Base-by-base conservation (phyloP, 2,113 vertebrate species). In the Typhlomys cinereus region DNA sequence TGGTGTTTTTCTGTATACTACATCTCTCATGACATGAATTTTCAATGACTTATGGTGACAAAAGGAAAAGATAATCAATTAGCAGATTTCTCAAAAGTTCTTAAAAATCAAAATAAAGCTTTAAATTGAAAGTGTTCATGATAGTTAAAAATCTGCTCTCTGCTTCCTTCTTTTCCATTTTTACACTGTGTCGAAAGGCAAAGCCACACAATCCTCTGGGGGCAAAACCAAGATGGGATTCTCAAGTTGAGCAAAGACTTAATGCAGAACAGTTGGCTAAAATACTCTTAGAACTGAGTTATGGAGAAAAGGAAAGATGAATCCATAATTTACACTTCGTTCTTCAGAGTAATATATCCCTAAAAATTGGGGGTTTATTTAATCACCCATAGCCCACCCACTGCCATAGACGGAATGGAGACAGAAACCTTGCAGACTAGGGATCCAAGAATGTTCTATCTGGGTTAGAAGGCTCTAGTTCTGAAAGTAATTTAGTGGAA, bases 291-390 rank as follows among this genome's bases (percentile, higher is more conserved):
- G 85, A 91, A 92, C 3, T 80, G 36, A 90, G 39, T 59, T 46
- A 29, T 54, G 44, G 15, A 89, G 36, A 92, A 86, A 84, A 84
- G 81, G 78, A 66, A 93, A 85, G 87, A 96, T 91, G 70, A 94
- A 91, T 73, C 80, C 87, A 17, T 91, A 97, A 94, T 94, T 95
- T 94, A 89, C 89, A 94, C 95, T 61, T 61, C 29, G 23, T 75
- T 78, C 84, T 91, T 87, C 17, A 64, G 92, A 57, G 87, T 83
- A 95, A 96, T 87, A 85, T 88, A 85, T 87, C 75, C 84, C 93
- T 91, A 83, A 87, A 81, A 96, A 81, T 84, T 85, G 76, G 46
- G 93, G 78, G 87, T 94, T 96, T 94, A 85, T 94, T 95, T 93
- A 46, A 89, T 86, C 94, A 94, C 79, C 90, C 91, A 93, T 41